phyloP scores from a whole-genome alignment of 2,888 invertebrate species.

The Pristionchus fissidentatus region DNA sequence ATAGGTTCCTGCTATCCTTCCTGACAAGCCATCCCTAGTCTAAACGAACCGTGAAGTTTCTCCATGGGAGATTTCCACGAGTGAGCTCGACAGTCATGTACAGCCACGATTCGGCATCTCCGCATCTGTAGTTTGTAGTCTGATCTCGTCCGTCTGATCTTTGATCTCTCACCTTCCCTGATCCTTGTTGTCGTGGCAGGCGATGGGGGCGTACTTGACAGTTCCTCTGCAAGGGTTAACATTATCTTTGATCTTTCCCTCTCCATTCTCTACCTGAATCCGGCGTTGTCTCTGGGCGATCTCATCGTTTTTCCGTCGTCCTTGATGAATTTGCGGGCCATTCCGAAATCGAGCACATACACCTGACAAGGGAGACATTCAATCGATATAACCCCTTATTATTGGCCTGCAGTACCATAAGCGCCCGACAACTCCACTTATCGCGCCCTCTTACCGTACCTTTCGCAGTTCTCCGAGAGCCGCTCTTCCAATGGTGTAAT shows the following conservation, averaged over 20 bases:
- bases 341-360: conserved; percentile 72
- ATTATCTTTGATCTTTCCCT: conserved; percentile 8
- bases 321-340: conserved; percentile 68
- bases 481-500: conserved; percentile 68
- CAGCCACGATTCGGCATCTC: conserved; percentile 68
- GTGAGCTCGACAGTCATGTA: conserved; percentile 69
- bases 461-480: conserved; percentile 67
- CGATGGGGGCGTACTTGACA: conserved; percentile 69
- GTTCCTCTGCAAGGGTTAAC: conserved; percentile 51
- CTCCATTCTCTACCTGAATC: conserved; percentile 56
- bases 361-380: conserved; percentile 47
- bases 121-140: conserved; percentile 53
- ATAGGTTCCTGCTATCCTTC: no score
- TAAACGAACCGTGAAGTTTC: conserved; percentile 60
- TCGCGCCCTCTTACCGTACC: conserved; percentile 51
- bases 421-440: not conserved
- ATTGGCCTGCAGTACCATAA: no score
- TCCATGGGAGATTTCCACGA: conserved; percentile 68
- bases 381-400: no score
- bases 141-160: not conserved
- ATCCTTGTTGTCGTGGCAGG: conserved; percentile 60
- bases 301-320: conserved; percentile 64
- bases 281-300: conserved; percentile 66
- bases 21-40: not conserved
- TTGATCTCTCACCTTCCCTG: conserved; percentile 43